Evolutionary conservation across 2,888 invertebrate genomes (phyloP).

Genomic region (Parnassius mnemosyne): DNA sequence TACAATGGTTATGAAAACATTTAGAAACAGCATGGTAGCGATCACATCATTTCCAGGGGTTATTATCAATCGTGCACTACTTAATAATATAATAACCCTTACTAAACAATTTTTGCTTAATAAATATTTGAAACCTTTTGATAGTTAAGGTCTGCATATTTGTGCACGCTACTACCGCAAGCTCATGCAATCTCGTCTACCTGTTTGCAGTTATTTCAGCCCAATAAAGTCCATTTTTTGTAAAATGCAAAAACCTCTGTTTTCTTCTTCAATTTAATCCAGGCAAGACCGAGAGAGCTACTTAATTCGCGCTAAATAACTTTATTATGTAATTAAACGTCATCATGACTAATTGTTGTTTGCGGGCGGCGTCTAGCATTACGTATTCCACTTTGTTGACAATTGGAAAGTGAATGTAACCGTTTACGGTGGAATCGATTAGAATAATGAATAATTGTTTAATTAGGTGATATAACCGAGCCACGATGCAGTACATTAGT

Average conservation of each 20-base stretch:
- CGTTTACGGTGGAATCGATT: conserved; percentile 4
- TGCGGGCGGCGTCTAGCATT: conserved; percentile 10
- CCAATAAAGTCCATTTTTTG: too few relatives aligned
- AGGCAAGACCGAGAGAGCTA: conserved; percentile 4
- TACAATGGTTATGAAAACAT: too few relatives aligned
- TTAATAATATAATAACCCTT: too few relatives aligned
- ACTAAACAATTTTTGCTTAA: too few relatives aligned
- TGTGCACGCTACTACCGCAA: too few relatives aligned
- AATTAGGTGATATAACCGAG: background rate
- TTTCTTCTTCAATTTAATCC: background rate
- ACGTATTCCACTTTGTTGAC: conserved; percentile 13
- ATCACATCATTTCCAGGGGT: too few relatives aligned
- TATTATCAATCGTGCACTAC: too few relatives aligned
- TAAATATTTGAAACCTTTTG: too few relatives aligned
- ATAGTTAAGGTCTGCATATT: too few relatives aligned
- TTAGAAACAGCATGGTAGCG: too few relatives aligned
- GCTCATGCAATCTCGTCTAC: too few relatives aligned
- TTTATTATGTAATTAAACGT: conserved; percentile 18
- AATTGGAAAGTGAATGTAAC: conserved; percentile 11
- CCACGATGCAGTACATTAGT: background rate
- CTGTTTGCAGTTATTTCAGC: too few relatives aligned
- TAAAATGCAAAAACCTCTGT: background rate
- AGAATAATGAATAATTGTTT: conserved; percentile 12
- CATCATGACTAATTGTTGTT: conserved; percentile 16
- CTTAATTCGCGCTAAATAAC: background rate